These are phyloP conservation scores for Otocyon megalotis DNA, from an alignment of 2,113 vertebrate species.

Conservation along the genomic window DNA sequence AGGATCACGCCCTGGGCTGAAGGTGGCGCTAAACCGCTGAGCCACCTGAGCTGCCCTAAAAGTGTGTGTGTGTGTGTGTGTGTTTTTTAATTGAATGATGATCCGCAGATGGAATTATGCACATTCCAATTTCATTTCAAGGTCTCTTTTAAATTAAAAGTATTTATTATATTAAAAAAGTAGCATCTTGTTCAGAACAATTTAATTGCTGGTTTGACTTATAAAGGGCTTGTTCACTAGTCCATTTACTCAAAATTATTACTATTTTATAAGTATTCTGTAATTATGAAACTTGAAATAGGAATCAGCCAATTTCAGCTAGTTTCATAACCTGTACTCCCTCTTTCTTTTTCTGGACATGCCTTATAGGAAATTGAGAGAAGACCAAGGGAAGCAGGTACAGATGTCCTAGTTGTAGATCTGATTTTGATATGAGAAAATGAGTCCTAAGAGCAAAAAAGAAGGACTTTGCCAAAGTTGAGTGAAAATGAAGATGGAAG, in stretches of 20 bases:
- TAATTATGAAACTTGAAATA: neutral
- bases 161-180: conserved; percentile 7
- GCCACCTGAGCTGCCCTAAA: too few relatives aligned
- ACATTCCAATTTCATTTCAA: neutral
- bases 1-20: too few relatives aligned
- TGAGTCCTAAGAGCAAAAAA: neutral
- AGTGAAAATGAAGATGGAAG: neutral
- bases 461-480: neutral
- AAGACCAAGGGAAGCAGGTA: neutral
- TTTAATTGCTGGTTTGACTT: conserved; percentile 23
- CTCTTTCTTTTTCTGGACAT: neutral
- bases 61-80: neutral
- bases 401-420: neutral
- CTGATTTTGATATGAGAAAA: neutral
- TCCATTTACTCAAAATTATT: neutral
- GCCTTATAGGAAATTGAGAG: neutral
- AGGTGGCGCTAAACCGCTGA: too few relatives aligned
- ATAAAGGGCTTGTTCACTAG: neutral
- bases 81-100: neutral
- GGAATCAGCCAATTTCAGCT: neutral
- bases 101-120: neutral
- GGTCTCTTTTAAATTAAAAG: neutral
- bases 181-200: neutral
- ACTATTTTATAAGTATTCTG: neutral
- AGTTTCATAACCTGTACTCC: neutral